phyloP scores from a whole-genome alignment of 2,113 vertebrate genomes.

The western clawed frog (Xenopus tropicalis) region DNA sequence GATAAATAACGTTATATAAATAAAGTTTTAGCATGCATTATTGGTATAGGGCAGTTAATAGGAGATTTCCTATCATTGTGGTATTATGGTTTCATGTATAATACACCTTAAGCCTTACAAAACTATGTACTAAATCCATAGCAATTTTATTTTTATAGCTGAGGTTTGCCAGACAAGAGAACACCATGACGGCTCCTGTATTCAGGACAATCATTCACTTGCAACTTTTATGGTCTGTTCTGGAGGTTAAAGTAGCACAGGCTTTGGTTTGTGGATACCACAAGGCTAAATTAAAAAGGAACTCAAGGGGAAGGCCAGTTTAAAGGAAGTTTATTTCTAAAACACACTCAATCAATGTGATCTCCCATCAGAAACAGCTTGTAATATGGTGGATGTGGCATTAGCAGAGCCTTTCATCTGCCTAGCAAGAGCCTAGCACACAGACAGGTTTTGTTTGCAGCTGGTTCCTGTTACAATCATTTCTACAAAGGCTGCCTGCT shows the following conservation, averaged over 20 bases:
- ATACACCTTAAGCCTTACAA: too few species aligned
- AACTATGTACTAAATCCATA: too few species aligned
- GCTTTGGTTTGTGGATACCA: slow-evolving; percentile 1
- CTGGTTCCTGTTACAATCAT: slow-evolving; percentile 32
- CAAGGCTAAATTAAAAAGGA: neutral
- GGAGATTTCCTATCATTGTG: too few species aligned
- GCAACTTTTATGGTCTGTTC: neutral
- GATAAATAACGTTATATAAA: too few species aligned
- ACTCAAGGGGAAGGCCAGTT: neutral
- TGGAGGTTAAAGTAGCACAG: neutral
- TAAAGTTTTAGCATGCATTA: too few species aligned
- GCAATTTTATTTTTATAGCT: too few species aligned
- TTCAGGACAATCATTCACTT: neutral
- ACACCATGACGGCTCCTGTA: too few species aligned
- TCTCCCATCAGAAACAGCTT: slow-evolving; percentile 41
- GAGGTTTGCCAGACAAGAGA: too few species aligned
- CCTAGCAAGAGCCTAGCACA: neutral
- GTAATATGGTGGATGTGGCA: slow-evolving; percentile 39
- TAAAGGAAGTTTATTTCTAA: slow-evolving; percentile 37
- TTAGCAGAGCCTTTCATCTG: slow-evolving; percentile 34
- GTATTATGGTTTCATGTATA: too few species aligned
- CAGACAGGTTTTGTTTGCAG: slow-evolving; percentile 28
- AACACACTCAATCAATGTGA: slow-evolving; percentile 43
- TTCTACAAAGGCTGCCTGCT: slow-evolving; percentile 9
- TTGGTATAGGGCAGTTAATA: too few species aligned